Percentiles rank a stretch among this genome's conserved stretches.
These are phyloP conservation scores for Stictocephala bisonia DNA, from an alignment of 2,888 invertebrate genomes.

Conservation along the genomic window DNA sequence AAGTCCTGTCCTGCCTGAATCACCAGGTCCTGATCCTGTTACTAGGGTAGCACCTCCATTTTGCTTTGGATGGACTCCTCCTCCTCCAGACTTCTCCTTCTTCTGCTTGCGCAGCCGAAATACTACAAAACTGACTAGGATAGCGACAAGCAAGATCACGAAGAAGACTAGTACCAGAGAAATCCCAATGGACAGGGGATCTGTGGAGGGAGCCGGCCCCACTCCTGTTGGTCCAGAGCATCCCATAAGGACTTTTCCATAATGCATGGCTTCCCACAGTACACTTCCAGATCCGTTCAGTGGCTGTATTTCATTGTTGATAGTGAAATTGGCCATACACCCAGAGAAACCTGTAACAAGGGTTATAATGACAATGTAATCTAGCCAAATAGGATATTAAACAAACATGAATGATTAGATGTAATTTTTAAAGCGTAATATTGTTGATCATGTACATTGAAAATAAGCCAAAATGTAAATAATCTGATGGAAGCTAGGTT, in stretches of 20 bases:
- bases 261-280: constrained; percentile 75
- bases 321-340: constrained; percentile 88
- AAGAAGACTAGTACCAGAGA: constrained; percentile 95
- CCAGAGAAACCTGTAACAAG: constrained; percentile 83
- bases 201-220: constrained; percentile 80
- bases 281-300: constrained; percentile 89
- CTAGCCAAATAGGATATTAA: neutral
- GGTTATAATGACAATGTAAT: no score
- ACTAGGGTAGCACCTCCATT: constrained; percentile 77
- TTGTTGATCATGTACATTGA: no score
- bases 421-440: no score
- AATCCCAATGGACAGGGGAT: constrained; percentile 91
- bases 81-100: constrained; percentile 82
- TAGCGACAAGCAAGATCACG: constrained; percentile 87
- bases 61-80: constrained; percentile 75
- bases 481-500: no score
- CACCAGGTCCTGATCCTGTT: constrained; percentile 74
- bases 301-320: constrained; percentile 91
- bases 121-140: constrained; percentile 91
- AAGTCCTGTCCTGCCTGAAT: constrained; percentile 60
- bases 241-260: constrained; percentile 79
- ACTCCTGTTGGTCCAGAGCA: constrained; percentile 81
- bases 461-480: no score
- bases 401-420: no score
- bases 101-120: constrained; percentile 89